phyloP scores from a whole-genome alignment of 2,113 vertebrate species.

The Tautogolabrus adspersus region DNA sequence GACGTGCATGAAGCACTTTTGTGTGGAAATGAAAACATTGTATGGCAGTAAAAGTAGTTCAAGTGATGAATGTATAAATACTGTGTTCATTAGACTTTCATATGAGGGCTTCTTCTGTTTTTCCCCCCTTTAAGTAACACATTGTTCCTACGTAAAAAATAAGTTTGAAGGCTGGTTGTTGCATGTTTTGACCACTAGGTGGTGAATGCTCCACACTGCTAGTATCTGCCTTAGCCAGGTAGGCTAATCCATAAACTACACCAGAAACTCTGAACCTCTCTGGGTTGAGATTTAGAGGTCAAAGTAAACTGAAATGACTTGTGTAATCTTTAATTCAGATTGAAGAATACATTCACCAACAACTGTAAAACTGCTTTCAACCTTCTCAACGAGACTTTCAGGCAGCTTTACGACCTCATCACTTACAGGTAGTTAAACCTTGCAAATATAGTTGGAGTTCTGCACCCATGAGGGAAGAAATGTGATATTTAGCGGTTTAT shows the following conservation, averaged over 20 bases:
- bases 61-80: neutral
- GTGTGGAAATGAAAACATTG: neutral
- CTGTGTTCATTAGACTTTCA: neutral
- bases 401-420: neutral
- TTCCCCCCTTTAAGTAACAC: neutral
- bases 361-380: neutral
- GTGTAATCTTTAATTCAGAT: no score
- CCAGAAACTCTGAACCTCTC: no score
- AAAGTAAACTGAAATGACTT: no score
- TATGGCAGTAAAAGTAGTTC: no score
- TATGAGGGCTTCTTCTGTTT: neutral
- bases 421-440: neutral
- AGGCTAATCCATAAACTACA: no score
- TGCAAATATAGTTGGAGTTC: neutral
- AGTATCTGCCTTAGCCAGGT: neutral
- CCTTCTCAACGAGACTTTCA: neutral
- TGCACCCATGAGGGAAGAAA: neutral
- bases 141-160: neutral
- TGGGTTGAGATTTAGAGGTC: no score
- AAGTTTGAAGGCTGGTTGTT: constrained; percentile 19
- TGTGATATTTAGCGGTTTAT: neutral
- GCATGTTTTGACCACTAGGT: constrained; percentile 54
- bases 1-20: constrained; percentile 11
- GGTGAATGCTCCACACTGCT: constrained; percentile 20
- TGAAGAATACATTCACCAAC: no score